phyloP scores from a whole-genome alignment of 2,888 invertebrate genomes.

The Eupithecia abbreviata region DNA sequence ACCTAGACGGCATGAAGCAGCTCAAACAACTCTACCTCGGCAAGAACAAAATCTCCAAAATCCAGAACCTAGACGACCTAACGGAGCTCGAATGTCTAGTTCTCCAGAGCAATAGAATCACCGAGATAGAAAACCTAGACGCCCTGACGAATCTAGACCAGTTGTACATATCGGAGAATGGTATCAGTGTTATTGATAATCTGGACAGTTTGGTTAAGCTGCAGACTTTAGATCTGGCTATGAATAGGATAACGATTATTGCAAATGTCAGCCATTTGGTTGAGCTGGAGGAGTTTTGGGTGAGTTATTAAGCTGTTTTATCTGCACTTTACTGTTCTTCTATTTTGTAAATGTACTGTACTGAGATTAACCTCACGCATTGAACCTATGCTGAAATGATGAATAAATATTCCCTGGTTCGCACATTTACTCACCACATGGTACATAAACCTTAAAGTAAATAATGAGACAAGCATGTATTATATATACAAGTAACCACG shows the following conservation, averaged over 20 bases:
- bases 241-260: constrained; percentile 92
- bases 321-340: too few relatives aligned
- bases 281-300: constrained; percentile 97
- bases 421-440: too few relatives aligned
- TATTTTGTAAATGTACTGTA: too few relatives aligned
- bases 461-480: too few relatives aligned
- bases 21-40: constrained; percentile 93
- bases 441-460: too few relatives aligned
- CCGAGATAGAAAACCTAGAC: constrained; percentile 93
- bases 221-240: constrained; percentile 95
- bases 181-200: constrained; percentile 91
- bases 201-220: constrained; percentile 87
- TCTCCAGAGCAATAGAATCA: constrained; percentile 95
- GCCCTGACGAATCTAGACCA: constrained; percentile 90
- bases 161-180: constrained; percentile 97
- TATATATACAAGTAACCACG: too few relatives aligned
- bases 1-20: constrained; percentile 89
- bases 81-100: constrained; percentile 91
- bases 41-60: constrained; percentile 96
- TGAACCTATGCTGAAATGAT: too few relatives aligned
- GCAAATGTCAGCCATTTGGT: constrained; percentile 90
- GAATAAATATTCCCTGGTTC: too few relatives aligned
- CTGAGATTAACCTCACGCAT: too few relatives aligned
- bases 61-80: constrained; percentile 91
- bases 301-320: constrained; percentile 67